Conservation (phyloP, 2,888 invertebrate species). For the Cantharis flavilabris region DNA sequence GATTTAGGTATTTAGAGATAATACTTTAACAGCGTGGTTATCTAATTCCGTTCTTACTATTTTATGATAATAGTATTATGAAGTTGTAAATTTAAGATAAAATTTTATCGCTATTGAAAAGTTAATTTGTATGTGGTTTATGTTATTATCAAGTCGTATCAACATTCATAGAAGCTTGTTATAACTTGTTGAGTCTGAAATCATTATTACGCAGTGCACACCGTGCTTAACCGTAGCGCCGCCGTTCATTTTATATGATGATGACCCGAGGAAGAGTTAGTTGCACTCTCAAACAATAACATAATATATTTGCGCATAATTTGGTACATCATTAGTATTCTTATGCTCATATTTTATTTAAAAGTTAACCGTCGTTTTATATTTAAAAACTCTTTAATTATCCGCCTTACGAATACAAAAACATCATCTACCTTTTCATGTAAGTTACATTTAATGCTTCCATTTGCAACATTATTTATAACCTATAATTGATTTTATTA, state of each 20-base stretch:
- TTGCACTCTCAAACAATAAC: constrained; percentile 16
- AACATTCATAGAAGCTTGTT: constrained; percentile 17
- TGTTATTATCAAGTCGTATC: constrained; percentile 21
- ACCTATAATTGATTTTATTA: not conserved
- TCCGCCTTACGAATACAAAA: not conserved
- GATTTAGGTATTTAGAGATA: not conserved
- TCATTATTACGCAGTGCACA: constrained; percentile 16
- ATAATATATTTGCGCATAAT: constrained; percentile 14
- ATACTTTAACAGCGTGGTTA: not conserved
- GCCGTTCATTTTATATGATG: constrained; percentile 11
- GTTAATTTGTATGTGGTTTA: constrained; percentile 10
- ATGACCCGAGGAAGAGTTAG: constrained; percentile 13
- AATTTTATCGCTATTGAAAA: not conserved
- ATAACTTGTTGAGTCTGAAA: constrained; percentile 25
- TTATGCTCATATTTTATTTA: not conserved
- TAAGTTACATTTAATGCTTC: not conserved
- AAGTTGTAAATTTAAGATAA: not conserved
- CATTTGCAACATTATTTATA: not conserved
- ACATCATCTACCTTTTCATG: not conserved
- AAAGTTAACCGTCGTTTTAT: not conserved
- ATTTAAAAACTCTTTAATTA: not conserved
- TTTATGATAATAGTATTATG: not conserved
- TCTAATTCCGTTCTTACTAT: not conserved
- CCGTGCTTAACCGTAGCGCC: constrained; percentile 3
- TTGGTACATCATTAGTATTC: not conserved